phyloP scores from a whole-genome alignment of 2,113 vertebrate species.

The Periophthalmus modestus region DNA sequence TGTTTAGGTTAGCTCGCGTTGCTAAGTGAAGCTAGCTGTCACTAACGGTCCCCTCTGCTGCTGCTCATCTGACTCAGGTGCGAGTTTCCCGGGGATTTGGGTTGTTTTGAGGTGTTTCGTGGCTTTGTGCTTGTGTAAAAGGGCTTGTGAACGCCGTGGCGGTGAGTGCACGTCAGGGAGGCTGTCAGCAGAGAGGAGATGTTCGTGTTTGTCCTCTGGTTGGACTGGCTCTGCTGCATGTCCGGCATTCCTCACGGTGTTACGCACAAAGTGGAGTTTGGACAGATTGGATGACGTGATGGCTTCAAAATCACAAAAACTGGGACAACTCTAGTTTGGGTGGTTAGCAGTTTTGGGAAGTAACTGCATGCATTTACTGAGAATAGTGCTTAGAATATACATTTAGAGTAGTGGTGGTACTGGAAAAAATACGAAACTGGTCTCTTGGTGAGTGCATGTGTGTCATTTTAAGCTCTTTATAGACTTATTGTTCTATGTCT shows the following conservation, averaged over 20 bases:
- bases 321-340: too few species aligned
- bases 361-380: too few species aligned
- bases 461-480: too few species aligned
- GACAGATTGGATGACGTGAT: not conserved
- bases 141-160: constrained; percentile 4
- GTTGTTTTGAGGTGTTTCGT: not conserved
- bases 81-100: not conserved
- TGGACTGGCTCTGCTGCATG: constrained; percentile 67
- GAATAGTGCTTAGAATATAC: too few species aligned
- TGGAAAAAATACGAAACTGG: too few species aligned
- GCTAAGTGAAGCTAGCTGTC: constrained; percentile 51
- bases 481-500: too few species aligned
- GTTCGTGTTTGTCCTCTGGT: constrained; percentile 39
- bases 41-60: constrained; percentile 10
- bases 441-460: too few species aligned
- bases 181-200: constrained; percentile 21
- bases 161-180: constrained; percentile 22
- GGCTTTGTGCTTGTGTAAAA: not conserved
- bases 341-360: too few species aligned
- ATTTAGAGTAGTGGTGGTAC: too few species aligned
- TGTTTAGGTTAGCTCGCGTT: constrained; percentile 24
- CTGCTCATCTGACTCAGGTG: constrained; percentile 8
- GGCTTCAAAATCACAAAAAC: too few species aligned
- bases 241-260: constrained; percentile 54
- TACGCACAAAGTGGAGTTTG: constrained; percentile 47